Conservation (phyloP, 1,140 invertebrate genomes). For the Anadara kagoshimensis region DNA sequence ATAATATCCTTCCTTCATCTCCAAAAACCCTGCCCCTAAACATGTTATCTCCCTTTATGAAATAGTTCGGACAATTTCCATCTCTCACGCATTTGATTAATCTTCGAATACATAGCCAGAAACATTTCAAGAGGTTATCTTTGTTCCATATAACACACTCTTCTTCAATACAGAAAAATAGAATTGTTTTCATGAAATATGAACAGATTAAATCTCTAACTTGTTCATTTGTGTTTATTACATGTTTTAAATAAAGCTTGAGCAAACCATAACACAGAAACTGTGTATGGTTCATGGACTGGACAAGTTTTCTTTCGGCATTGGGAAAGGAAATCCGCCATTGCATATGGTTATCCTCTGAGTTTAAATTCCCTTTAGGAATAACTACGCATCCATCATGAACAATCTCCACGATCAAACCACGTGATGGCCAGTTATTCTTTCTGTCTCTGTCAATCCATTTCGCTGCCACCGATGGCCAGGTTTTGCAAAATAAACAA, state of each 20-base stretch:
- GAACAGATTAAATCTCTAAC: slow-evolving; percentile 13
- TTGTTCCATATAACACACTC: background rate
- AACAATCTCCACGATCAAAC: background rate
- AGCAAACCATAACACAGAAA: slow-evolving; percentile 23
- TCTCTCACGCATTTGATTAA: no score
- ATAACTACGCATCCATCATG: slow-evolving; percentile 3
- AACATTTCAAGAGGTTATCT: background rate
- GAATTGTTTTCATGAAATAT: slow-evolving; percentile 28
- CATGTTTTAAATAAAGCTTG: slow-evolving; percentile 16
- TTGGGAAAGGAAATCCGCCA: slow-evolving; percentile 20
- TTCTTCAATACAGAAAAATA: slow-evolving; percentile 20
- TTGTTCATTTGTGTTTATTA: slow-evolving; percentile 5
- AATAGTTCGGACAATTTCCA: no score
- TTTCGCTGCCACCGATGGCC: background rate
- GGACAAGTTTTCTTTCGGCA: slow-evolving; percentile 18
- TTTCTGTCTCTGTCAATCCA: background rate
- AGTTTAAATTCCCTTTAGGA: slow-evolving; percentile 5
- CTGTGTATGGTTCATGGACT: slow-evolving; percentile 18
- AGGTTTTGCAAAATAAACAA: slow-evolving; percentile 4
- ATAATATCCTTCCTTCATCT: no score
- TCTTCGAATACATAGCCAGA: no score
- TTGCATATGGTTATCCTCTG: background rate
- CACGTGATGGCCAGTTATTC: background rate
- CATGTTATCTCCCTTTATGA: no score
- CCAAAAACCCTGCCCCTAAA: no score